Evolutionary conservation across 2,113 vertebrate genomes (phyloP).

Genomic region (Ciconia stormi): DNA sequence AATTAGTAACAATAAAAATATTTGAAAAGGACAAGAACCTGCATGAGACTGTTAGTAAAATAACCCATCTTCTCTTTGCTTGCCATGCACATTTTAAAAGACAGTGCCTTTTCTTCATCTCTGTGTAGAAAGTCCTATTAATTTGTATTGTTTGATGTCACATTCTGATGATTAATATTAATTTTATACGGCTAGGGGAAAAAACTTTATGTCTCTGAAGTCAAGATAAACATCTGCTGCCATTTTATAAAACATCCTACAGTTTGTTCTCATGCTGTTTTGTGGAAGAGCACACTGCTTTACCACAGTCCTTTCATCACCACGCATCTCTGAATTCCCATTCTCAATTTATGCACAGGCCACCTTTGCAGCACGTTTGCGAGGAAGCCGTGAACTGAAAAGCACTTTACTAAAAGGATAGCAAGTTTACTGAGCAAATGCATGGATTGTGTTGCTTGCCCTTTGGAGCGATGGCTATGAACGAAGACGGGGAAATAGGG

Average conservation of each 20-base stretch:
- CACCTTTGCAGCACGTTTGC: background rate
- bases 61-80: background rate
- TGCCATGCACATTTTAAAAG: background rate
- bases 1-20: constrained; percentile 10
- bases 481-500: background rate
- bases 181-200: background rate
- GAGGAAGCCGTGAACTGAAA: background rate
- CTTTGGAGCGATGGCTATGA: background rate
- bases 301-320: background rate
- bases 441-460: background rate
- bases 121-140: background rate
- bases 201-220: accelerated
- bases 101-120: background rate
- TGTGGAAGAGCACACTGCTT: background rate
- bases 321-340: background rate
- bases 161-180: background rate
- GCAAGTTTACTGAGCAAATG: background rate
- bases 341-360: background rate
- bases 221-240: background rate
- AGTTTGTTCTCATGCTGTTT: background rate
- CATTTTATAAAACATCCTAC: background rate
- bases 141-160: background rate
- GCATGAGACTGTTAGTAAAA: background rate
- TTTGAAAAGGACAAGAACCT: background rate
- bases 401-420: background rate